Conservation (phyloP, 2,797 vertebrate genomes). For the Parauchenoglanis ngamensis region DNA sequence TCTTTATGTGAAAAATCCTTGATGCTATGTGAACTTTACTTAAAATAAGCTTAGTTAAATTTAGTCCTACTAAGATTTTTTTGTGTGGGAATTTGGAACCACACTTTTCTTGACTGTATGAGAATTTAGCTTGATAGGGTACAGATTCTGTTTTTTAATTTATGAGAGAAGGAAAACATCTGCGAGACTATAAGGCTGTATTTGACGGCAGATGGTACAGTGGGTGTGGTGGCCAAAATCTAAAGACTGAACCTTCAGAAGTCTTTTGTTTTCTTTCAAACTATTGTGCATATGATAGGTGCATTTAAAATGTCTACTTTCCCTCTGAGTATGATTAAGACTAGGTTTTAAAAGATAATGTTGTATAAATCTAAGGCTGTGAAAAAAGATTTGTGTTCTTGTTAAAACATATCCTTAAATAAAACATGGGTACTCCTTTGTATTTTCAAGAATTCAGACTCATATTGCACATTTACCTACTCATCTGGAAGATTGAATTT, state of each 20-base stretch:
- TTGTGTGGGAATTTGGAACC: too few species aligned
- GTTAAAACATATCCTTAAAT: background rate
- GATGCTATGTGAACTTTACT: too few species aligned
- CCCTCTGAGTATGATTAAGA: background rate
- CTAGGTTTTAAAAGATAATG: background rate
- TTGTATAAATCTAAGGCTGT: background rate
- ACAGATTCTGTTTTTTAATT: background rate
- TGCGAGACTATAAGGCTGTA: background rate
- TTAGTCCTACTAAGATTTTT: too few species aligned
- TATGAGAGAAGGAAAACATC: background rate
- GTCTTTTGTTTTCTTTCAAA: constrained; percentile 28
- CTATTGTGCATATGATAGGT: constrained; percentile 25
- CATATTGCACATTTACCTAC: background rate
- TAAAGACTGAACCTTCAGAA: background rate
- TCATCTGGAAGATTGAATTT: background rate
- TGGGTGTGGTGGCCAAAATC: constrained; percentile 33
- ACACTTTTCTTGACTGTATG: too few species aligned
- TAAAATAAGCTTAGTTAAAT: too few species aligned
- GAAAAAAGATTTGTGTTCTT: background rate
- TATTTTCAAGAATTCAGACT: background rate
- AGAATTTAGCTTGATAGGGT: background rate
- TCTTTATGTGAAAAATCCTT: too few species aligned
- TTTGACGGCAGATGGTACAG: constrained; percentile 8
- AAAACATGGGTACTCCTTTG: background rate
- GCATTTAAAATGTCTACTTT: background rate